Conservation (phyloP, 2,888 invertebrate species). For the Eristalis arbustorum region DNA sequence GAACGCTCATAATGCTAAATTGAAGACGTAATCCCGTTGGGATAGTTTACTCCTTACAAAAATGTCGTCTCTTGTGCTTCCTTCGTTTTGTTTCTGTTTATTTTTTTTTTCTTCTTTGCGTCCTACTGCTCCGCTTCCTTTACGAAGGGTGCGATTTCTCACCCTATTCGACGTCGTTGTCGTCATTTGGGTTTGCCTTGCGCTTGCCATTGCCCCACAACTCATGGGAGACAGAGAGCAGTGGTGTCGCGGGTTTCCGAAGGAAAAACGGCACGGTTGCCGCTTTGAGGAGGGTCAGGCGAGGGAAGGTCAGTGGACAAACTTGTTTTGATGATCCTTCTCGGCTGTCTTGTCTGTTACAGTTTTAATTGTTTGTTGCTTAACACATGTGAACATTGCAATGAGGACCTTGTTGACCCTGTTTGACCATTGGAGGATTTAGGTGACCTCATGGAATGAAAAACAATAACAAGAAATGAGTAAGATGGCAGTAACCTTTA, state of each 20-base stretch:
- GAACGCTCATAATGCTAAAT: constrained; percentile 59
- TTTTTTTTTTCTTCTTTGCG: background rate
- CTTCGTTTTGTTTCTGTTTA: background rate
- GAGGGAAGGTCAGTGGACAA: constrained; percentile 45
- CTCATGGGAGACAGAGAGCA: constrained; percentile 29
- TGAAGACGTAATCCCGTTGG: constrained; percentile 67
- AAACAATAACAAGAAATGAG: constrained; percentile 21
- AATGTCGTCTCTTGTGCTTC: constrained; percentile 7
- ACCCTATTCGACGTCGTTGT: constrained; percentile 43
- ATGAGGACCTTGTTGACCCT: constrained; percentile 64
- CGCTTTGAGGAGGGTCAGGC: background rate
- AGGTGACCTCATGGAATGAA: constrained; percentile 22
- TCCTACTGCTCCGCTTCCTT: background rate
- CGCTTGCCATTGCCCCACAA: constrained; percentile 30
- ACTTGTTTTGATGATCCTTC: constrained; percentile 42
- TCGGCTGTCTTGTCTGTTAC: constrained; percentile 61
- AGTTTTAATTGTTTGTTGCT: constrained; percentile 62
- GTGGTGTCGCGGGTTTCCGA: constrained; percentile 8
- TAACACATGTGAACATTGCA: constrained; percentile 32
- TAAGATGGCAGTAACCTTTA: constrained; percentile 57
- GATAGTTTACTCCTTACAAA: constrained; percentile 55
- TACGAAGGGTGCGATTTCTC: constrained; percentile 62
- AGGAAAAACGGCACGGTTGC: background rate
- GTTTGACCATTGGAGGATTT: constrained; percentile 63
- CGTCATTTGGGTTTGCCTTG: constrained; percentile 4